Conservation (phyloP, 92 coral and sea anemone genomes). For the Micromussa lordhowensis region DNA sequence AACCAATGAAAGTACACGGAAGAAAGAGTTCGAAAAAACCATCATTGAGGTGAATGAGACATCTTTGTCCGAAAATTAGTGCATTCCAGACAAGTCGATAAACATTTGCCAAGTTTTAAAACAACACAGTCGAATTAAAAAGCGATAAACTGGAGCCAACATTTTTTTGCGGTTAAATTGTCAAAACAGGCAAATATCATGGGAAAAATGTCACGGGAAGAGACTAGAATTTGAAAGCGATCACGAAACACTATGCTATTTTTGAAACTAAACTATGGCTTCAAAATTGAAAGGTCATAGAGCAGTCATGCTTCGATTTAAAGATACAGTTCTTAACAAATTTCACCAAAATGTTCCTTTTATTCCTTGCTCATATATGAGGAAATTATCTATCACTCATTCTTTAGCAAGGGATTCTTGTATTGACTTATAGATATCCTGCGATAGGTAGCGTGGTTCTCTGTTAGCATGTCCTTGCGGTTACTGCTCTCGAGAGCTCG, state of each 20-base stretch:
- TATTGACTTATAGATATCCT: neutral
- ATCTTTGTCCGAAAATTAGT: neutral
- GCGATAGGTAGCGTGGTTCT: neutral
- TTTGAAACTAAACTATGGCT: neutral
- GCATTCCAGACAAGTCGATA: neutral
- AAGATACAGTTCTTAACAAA: neutral
- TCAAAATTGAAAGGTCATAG: neutral
- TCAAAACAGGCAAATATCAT: constrained; percentile 24
- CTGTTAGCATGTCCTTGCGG: neutral
- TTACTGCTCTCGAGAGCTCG: neutral
- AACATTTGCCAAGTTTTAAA: constrained; percentile 1
- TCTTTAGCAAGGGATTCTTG: neutral
- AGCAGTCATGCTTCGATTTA: neutral
- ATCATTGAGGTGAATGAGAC: neutral
- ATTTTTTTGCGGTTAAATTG: constrained; percentile 10
- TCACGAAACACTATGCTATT: neutral
- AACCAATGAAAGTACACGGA: neutral
- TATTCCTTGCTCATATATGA: neutral
- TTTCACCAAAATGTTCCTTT: neutral
- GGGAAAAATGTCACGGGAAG: constrained; percentile 3
- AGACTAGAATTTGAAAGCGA: neutral
- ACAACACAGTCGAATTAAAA: neutral
- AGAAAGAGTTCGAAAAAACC: neutral
- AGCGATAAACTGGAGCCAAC: neutral
- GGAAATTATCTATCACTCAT: neutral